Percentiles rank a stretch among this genome's conserved stretches.
phyloP scores from a whole-genome alignment of 2,888 invertebrate genomes.

The Xiphydria camelus region DNA sequence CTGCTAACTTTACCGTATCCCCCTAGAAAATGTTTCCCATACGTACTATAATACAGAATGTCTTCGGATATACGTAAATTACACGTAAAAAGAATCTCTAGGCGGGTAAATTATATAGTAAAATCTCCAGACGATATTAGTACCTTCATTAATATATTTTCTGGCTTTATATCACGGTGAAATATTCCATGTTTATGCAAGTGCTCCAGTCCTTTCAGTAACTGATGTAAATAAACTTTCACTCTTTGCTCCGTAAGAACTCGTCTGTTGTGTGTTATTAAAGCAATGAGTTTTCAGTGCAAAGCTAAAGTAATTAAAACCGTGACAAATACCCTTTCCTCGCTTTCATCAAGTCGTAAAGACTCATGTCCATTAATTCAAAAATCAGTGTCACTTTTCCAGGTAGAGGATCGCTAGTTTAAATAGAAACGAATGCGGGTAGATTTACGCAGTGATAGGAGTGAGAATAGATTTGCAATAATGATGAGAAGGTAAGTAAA shows the following conservation, averaged over 20 bases:
- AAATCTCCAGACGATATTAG: too few species aligned
- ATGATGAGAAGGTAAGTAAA: background rate
- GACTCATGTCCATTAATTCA: conserved; percentile 72
- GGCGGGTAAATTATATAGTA: too few species aligned
- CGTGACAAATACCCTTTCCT: conserved; percentile 55
- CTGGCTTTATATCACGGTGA: conserved; percentile 73
- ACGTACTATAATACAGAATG: conserved; percentile 3
- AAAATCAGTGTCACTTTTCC: conserved; percentile 67
- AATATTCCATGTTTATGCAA: conserved; percentile 67
- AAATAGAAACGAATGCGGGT: conserved; percentile 8
- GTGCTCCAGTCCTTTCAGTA: conserved; percentile 66
- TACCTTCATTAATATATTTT: conserved; percentile 69
- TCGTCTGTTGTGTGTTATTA: conserved; percentile 41
- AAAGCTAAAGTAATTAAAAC: conserved; percentile 13
- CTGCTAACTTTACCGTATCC: conserved; percentile 65
- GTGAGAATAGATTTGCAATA: conserved; percentile 12
- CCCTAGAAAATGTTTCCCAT: conserved; percentile 39
- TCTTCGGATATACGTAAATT: conserved; percentile 6
- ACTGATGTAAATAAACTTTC: conserved; percentile 65
- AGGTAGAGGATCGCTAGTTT: conserved; percentile 62
- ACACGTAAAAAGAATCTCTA: too few species aligned
- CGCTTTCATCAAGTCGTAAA: conserved; percentile 67
- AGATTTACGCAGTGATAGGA: background rate
- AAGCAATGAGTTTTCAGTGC: background rate
- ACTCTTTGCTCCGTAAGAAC: conserved; percentile 61